These are phyloP conservation scores for Clistopyga incitator DNA, from an alignment of 2,888 invertebrate genomes.

Conservation along the genomic window DNA sequence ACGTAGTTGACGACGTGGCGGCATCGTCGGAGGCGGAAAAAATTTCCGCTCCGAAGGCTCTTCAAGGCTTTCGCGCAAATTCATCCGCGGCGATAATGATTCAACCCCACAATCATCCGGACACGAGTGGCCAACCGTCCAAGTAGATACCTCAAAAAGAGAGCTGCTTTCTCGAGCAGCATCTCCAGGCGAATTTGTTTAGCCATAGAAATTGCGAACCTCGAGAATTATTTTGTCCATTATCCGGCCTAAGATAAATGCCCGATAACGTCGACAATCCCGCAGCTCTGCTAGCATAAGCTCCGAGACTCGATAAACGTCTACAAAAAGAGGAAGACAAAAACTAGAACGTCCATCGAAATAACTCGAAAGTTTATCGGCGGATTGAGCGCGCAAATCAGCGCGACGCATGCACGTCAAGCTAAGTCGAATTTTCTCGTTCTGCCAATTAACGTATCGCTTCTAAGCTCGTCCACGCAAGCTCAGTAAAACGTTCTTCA, in stretches of 20 bases:
- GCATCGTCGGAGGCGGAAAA: constrained; percentile 23
- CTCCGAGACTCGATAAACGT: background rate
- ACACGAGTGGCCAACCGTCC: constrained; percentile 65
- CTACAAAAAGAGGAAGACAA: background rate
- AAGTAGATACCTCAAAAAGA: constrained; percentile 46
- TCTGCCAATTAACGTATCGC: constrained; percentile 19
- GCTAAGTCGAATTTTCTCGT: constrained; percentile 24
- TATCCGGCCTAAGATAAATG: background rate
- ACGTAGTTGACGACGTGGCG: constrained; percentile 52
- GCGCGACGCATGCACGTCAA: background rate
- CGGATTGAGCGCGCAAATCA: background rate
- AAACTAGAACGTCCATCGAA: background rate
- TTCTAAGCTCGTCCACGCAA: constrained; percentile 5
- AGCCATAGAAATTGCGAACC: background rate
- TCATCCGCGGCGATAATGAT: background rate
- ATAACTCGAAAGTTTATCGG: background rate
- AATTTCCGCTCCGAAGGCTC: background rate
- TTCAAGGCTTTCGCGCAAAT: background rate
- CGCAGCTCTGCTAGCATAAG: background rate
- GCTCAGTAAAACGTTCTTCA: constrained; percentile 1
- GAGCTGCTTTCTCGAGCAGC: background rate
- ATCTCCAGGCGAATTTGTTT: constrained; percentile 9
- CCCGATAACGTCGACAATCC: constrained; percentile 3
- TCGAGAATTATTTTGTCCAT: constrained; percentile 22
- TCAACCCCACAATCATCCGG: background rate